phyloP scores from a whole-genome alignment of 1,140 invertebrate genomes.

The Hypothenemus hampei region DNA sequence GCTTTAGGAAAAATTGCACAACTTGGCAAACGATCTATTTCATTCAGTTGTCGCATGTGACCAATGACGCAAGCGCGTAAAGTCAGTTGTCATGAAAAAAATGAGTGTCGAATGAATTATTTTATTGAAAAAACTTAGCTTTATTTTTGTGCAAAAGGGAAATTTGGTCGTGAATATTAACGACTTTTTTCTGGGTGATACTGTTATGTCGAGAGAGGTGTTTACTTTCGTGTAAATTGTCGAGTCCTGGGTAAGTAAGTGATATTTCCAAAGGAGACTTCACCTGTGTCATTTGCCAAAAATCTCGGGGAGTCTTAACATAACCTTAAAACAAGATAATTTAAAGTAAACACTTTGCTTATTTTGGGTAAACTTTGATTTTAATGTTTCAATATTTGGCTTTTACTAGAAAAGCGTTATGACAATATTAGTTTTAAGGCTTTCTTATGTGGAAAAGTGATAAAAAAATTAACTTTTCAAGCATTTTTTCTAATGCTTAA shows the following conservation, averaged over 20 bases:
- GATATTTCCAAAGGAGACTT: not conserved
- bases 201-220: not conserved
- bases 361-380: not conserved
- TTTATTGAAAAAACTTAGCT: conserved; percentile 15
- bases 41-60: not conserved
- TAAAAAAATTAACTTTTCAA: too few relatives aligned
- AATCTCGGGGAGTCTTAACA: too few relatives aligned
- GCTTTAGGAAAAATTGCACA: not conserved
- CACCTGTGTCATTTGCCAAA: not conserved
- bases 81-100: conserved; percentile 17
- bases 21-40: not conserved
- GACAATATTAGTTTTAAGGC: too few relatives aligned
- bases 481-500: too few relatives aligned
- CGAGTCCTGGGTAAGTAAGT: not conserved
- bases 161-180: not conserved
- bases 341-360: too few relatives aligned
- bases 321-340: too few relatives aligned
- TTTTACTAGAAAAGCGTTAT: not conserved
- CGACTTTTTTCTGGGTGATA: not conserved
- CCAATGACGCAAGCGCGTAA: conserved; percentile 8
- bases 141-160: conserved; percentile 2
- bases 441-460: too few relatives aligned
- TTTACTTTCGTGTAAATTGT: not conserved
- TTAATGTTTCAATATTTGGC: not conserved
- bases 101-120: too few relatives aligned